Conservation (phyloP, 2,888 invertebrate genomes). For the Nephrotoma guestfalica region DNA sequence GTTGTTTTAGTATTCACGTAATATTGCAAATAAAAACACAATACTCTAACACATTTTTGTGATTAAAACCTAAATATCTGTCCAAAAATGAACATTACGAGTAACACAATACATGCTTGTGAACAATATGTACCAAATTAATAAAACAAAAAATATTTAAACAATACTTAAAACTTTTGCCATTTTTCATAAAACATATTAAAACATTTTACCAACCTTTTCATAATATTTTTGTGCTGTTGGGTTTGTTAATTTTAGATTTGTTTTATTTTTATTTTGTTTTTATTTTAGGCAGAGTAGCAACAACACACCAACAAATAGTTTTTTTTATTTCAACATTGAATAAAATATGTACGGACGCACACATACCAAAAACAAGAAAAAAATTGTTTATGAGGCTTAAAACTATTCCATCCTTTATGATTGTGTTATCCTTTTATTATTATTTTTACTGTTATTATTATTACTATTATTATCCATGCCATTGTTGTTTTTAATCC, state of each 20-base stretch:
- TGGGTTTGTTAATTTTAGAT: not conserved
- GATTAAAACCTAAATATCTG: not conserved
- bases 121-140: not conserved
- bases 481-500: not conserved
- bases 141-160: not conserved
- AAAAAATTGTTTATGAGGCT: not conserved
- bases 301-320: not conserved
- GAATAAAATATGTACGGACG: not conserved
- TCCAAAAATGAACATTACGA: not conserved
- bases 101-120: not conserved
- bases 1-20: not conserved
- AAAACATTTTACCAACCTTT: not conserved
- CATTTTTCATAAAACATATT: not conserved
- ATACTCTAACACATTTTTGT: not conserved
- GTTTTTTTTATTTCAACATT: not conserved
- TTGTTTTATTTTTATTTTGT: not conserved
- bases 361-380: not conserved
- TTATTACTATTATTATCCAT: not conserved
- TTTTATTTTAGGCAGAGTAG: not conserved
- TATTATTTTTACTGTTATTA: not conserved
- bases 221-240: not conserved
- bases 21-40: too few relatives aligned
- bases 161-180: not conserved
- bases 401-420: not conserved
- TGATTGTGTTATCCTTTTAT: not conserved